Base-by-base conservation (phyloP, 2,888 invertebrate species). In the Caenorhabditis becei region DNA sequence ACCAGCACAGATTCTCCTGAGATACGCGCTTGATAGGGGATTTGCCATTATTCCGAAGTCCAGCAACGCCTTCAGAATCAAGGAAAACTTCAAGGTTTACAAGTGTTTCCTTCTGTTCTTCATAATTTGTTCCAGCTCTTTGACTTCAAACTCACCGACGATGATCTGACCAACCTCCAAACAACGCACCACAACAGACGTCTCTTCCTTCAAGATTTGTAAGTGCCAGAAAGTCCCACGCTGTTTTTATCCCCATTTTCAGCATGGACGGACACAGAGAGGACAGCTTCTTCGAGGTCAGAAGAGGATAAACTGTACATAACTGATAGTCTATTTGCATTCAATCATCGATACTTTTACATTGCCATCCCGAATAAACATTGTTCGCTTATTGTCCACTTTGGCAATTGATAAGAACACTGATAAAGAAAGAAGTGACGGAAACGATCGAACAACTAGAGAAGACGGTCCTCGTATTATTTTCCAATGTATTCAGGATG, bases 221-320 rank as follows among this genome's bases (percentile, higher is more conserved):
- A 41, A 77, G 80, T 75, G 41, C 18, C 37, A n/a, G 14, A 14
- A 26, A 18, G 14, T 16, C n/a, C 32, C 23, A 11, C 10, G 3
- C 24, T 10, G n/a, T n/a, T n/a, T n/a, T n/a, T 20, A 24, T 11
- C 16, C 61, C 49, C 32, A 14, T 32, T 82, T 85, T 71, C 82
- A 85, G 83, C 69, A 82, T 83, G 78, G 44, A 18, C 11, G 83
- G 82, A 1, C 83, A 83, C 61, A 77, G 77, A 23, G 83, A 85
- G 26, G 85, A 83, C 56, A 32, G 83, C 11, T 82, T 82, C 78
- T n/a, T 54, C 28, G 16, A 16, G 1, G 28, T 16, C 28, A 54
- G 54, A 51, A 51, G 24, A 11, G 23, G 51, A 54, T 47, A 47
- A 47, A 47, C 18, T 35, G 35, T 10, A 35, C 7, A n/a, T n/a